Base-by-base conservation (phyloP, 2,888 invertebrate species). In the Mactromeris polynyma region DNA sequence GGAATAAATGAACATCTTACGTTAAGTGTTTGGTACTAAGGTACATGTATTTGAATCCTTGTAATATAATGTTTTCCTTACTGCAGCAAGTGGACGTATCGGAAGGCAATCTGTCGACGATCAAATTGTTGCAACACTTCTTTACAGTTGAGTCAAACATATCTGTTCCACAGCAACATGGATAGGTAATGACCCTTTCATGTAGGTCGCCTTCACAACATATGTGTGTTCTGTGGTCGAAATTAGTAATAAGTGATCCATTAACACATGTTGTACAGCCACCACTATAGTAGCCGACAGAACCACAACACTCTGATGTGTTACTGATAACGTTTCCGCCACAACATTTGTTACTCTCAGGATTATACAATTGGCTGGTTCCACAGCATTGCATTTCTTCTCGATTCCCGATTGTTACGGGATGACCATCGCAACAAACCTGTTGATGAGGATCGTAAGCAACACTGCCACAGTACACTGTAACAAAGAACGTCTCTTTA, bases 131-230 rank as follows among this genome's bases (percentile, higher is more conserved):
- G 31, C 81, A 81, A 31, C 81, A 81, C 7, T 21, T n/a, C 3
- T 81, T 17, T 4, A 14, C 31, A 36, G 54, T 9, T 3, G 54
- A 38, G 33, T 81, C n/a, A n/a, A n/a, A n/a, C n/a, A n/a, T n/a
- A n/a, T n/a, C n/a, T n/a, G n/a, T n/a, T n/a, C n/a, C n/a, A 36
- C 81, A 81, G 42, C 81, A 81, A 58, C 81, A 81, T 36, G 84
- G 85, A 36, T 73, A 14, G 17, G 84, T 73, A 26, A 54, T 73
- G 11, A n/a, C 11, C 38, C 85, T 88, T 19, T 81, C 54, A 4
- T 73, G 73, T 19, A 81, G 21, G 17, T 51, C 33, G 3, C 54
- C 81, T 17, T 81, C 21, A 33, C 81, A 81, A 54, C 81, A 81
- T 51, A 81, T 21, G 4, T 81, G 42, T 54, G 81, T 81, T n/a